Evolutionary conservation across 2,113 vertebrate genomes (phyloP), one percentile per base, ranked within the genome.

Genomic region (Copsychus sechellarum): DNA sequence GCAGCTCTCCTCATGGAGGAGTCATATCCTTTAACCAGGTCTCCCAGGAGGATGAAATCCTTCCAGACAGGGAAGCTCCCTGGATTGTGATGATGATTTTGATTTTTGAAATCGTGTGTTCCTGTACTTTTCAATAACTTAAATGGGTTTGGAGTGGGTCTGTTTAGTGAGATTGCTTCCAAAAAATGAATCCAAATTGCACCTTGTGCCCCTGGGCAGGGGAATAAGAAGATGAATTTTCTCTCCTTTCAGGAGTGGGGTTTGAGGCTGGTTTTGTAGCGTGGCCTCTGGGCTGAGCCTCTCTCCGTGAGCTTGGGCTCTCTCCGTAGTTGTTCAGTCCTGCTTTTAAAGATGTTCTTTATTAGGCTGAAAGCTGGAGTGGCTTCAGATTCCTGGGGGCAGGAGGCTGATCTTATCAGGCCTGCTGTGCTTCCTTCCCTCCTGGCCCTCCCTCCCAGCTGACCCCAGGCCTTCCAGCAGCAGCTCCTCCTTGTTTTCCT

Each of bases 321-420:
- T 54, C 13, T 3, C 7, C 1, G 14, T n/a, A 9, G 64, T 20
- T 57, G 33, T 25, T 50, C 51, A 48, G 20, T 31, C 38, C 38
- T 2, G 4, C 66, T 81, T 67, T 74, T 45, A 28, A 88, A 85
- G 50, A 50, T 86, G 73, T 60, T 92, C 84, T 76, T 42, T 10
- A 40, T 89, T 69, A 81, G n/a, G 28, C 81, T 74, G 70, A 23
- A 38, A 58, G 83, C 77, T 74, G 90, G 64, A 91, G 19, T 60
- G 0, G 0, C 66, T 85, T 74, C 81, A 90, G 70, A 14, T 80
- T 31, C n/a, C 65, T 19, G n/a, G 57, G 54, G 2, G 2, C 58
- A 60, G 83, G 58, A 85, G 29, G 36, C 45, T 2, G 62, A 93
- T 95, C 33, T 94, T 94, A 96, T 92, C 90, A 66, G 66, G 25